Percentiles rank a stretch among this genome's conserved stretches.
These are phyloP conservation scores for Oophaga pumilio DNA, from an alignment of 2,113 vertebrate genomes.

Conservation along the genomic window DNA sequence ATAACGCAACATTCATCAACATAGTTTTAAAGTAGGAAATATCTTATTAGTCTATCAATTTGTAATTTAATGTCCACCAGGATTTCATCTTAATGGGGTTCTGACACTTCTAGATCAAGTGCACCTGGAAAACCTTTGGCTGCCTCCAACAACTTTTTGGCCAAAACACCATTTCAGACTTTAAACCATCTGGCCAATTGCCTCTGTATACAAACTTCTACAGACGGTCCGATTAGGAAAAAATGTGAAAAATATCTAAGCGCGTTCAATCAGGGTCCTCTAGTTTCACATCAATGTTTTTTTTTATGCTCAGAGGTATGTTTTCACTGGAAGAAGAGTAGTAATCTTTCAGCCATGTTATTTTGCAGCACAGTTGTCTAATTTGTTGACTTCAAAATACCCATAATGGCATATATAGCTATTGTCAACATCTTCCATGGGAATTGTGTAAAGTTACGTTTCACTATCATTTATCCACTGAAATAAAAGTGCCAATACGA, in stretches of 20 bases:
- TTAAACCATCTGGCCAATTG: constrained; percentile 26
- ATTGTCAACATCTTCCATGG: background rate
- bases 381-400: background rate
- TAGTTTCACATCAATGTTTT: constrained; percentile 2
- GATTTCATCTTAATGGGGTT: background rate
- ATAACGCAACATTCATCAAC: background rate
- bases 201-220: constrained; percentile 27
- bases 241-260: constrained; percentile 15
- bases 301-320: constrained; percentile 15
- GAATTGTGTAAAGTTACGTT: background rate
- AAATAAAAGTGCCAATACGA: too few species aligned
- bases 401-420: background rate
- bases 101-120: background rate
- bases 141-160: constrained; percentile 11
- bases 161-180: constrained; percentile 16
- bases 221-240: constrained; percentile 33
- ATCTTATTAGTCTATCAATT: background rate
- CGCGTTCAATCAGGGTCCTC: constrained; percentile 5
- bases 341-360: constrained; percentile 44
- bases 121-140: background rate
- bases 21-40: background rate
- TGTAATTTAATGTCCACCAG: background rate
- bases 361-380: background rate
- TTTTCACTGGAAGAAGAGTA: constrained; percentile 25
- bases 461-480: background rate